These are phyloP conservation scores for Anorthoa munda DNA, from an alignment of 2,888 invertebrate genomes.

Conservation along the genomic window DNA sequence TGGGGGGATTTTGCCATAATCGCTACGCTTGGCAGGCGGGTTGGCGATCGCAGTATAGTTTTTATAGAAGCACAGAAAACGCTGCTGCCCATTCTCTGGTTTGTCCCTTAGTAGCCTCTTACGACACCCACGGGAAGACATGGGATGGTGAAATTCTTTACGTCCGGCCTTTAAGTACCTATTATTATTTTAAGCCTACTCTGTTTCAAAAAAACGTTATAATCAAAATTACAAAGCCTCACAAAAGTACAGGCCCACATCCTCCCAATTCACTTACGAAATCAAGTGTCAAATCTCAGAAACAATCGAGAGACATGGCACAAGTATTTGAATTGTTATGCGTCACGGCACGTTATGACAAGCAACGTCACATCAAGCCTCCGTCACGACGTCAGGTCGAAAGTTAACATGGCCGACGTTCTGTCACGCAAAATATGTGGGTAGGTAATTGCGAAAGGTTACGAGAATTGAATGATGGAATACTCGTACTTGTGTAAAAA, in stretches of 20 bases:
- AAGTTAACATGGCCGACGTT: conserved; percentile 19
- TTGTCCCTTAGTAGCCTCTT: too few species aligned
- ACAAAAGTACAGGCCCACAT: background rate
- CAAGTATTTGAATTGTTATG: conserved; percentile 51
- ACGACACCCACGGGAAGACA: too few species aligned
- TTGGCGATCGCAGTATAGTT: too few species aligned
- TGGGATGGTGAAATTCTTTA: too few species aligned
- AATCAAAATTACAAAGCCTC: background rate
- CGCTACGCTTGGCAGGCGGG: too few species aligned
- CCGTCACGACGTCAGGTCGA: conserved; percentile 23
- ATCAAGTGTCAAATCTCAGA: conserved; percentile 29
- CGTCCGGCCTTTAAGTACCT: too few species aligned
- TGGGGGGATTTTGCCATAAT: too few species aligned
- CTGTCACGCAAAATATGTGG: conserved; percentile 33
- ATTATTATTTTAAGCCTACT: too few species aligned
- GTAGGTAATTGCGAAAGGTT: conserved; percentile 27
- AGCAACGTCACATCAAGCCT: conserved; percentile 21
- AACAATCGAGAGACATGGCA: conserved; percentile 17
- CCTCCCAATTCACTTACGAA: conserved; percentile 5
- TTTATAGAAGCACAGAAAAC: too few species aligned
- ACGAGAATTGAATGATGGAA: conserved; percentile 14
- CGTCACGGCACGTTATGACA: conserved; percentile 33
- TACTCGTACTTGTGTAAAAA: background rate
- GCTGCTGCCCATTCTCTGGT: too few species aligned
- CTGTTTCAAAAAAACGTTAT: too few species aligned